These are phyloP conservation scores for Drosophila bunnanda DNA, from an alignment of 2,888 invertebrate genomes.

Conservation along the genomic window DNA sequence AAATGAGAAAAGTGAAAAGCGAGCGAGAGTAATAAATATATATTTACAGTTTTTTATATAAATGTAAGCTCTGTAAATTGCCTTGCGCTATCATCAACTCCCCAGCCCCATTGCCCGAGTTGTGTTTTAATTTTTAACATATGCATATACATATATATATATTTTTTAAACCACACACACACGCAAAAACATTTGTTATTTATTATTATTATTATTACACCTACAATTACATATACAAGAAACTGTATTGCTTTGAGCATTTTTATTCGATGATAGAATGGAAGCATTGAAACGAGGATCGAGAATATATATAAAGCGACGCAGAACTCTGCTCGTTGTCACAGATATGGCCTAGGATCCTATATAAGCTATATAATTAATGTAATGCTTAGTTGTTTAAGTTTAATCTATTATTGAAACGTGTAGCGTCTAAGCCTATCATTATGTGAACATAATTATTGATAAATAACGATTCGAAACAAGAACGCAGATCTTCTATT, in stretches of 20 bases:
- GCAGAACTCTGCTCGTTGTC: background rate
- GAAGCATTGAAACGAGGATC: conserved; percentile 10
- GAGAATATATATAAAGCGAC: background rate
- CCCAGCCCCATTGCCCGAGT: conserved; percentile 68
- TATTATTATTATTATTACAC: conserved; percentile 77
- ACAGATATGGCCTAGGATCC: conserved; percentile 38
- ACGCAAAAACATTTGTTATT: conserved; percentile 67
- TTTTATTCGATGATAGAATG: conserved; percentile 30
- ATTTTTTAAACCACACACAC: conserved; percentile 49
- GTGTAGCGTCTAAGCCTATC: conserved; percentile 34
- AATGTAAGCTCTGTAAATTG: conserved; percentile 61
- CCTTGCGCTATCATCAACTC: conserved; percentile 60
- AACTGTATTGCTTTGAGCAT: conserved; percentile 78
- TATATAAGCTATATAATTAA: conserved; percentile 52
- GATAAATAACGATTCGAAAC: conserved; percentile 53
- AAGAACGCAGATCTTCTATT: conserved; percentile 44
- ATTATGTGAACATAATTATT: conserved; percentile 68
- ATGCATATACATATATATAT: conserved; percentile 30
- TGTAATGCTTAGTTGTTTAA: conserved; percentile 50
- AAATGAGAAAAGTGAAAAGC: conserved; percentile 8
- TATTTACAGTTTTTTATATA: conserved; percentile 65
- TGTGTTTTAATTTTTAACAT: conserved; percentile 63
- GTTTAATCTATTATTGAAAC: conserved; percentile 63
- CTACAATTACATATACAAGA: conserved; percentile 44
- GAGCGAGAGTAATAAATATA: conserved; percentile 43